These are phyloP conservation scores for Prorops nasuta DNA, from an alignment of 1,140 invertebrate genomes.

Conservation along the genomic window DNA sequence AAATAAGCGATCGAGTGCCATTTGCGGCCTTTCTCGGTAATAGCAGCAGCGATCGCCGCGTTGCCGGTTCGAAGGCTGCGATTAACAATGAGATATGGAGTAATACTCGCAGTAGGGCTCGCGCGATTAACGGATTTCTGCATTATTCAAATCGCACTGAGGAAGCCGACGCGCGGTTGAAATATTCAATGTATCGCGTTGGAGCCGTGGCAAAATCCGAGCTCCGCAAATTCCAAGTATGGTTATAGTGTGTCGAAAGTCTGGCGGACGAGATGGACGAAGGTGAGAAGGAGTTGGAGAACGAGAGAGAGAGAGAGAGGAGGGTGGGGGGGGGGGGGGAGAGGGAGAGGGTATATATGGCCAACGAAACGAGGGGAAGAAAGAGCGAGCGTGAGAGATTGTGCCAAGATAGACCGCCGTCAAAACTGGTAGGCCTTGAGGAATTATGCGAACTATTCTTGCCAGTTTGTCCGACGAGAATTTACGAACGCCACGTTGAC, in stretches of 20 bases:
- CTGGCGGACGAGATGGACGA: neutral
- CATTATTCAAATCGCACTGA: neutral
- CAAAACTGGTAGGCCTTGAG: conserved; percentile 58
- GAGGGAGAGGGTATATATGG: conserved; percentile 23
- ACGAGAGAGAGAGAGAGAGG: conserved; percentile 17
- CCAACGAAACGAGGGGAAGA: no score
- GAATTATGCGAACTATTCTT: conserved; percentile 57
- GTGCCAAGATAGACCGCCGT: conserved; percentile 54
- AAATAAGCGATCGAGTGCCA: no score
- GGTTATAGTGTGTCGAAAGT: no score
- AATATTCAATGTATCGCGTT: neutral
- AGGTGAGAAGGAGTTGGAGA: conserved; percentile 21
- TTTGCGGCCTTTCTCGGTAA: neutral
- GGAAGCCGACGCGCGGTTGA: neutral
- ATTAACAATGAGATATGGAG: neutral
- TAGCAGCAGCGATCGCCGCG: neutral
- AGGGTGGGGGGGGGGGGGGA: conserved; percentile 8
- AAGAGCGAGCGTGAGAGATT: conserved; percentile 42
- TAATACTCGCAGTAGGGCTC: neutral
- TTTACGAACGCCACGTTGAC: conserved; percentile 45
- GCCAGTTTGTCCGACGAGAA: conserved; percentile 48
- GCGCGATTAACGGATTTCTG: neutral
- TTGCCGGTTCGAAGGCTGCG: neutral
- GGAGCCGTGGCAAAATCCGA: no score
- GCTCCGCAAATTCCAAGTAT: no score